Base-by-base conservation (phyloP, 2,888 invertebrate genomes). In the Caprella mutica region DNA sequence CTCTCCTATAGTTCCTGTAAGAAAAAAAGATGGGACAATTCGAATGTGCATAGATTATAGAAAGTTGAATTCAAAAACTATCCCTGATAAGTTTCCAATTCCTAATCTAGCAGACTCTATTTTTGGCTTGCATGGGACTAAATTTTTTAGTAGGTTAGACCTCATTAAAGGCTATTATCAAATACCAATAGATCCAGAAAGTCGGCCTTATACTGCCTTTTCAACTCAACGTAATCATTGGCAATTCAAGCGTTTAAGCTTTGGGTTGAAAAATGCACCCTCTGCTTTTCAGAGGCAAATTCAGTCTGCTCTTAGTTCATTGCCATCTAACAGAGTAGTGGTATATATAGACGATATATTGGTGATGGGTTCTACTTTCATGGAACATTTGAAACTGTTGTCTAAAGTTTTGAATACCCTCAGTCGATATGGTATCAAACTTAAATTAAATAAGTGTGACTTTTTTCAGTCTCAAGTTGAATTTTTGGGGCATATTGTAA, bases 201-300 rank as follows among this genome's bases (percentile, higher is more conserved):
- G 33, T 19, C 2, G 51, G 12, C 30, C 2, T n/a, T 17, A 3
- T 12, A 51, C 30, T 4, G 51, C 51, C 9, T 51, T 51, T 51
- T 51, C 51, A 12, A 51, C 51, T 5, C 17, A 6, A 14, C 21
- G 30, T 17, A 51, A 51, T 3, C 51, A 51, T 30, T 51, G 19
- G 30, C 21, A 51, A 27, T 29, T 29, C 8, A 21, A 33, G 33
- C n/a, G n/a, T 17, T 38, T 38, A 21, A 33, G 33, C 33, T 51
- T 51, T 51, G 30, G 51, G 1, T 24, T 51, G 14, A 14, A 23
- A 2, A 51, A 51, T 51, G 51, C 51, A 2, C 33, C 29, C 2
- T 30, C 51, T 19, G 51, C 35, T 3, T 51, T 51, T 30, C 51
- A 51, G 33, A 17, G 33, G 21, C n/a, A 30, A 51, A 51, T 51